These are phyloP conservation scores for Gephyroberyx darwinii DNA, from an alignment of 2,797 vertebrate species.

Conservation along the genomic window DNA sequence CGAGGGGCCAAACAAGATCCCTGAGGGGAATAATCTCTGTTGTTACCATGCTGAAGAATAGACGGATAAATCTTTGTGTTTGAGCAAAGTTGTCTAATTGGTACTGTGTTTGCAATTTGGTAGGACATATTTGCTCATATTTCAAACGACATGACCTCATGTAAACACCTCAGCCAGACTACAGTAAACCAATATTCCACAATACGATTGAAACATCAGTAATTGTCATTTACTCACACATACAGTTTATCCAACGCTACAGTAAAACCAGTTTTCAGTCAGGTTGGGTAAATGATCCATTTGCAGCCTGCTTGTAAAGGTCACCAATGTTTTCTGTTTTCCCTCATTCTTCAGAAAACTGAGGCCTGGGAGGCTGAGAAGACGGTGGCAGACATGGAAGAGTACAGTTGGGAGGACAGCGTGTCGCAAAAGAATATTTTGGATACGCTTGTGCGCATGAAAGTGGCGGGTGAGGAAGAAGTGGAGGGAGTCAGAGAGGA, in stretches of 20 bases:
- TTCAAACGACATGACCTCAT: too few species aligned
- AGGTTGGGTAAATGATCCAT: not conserved
- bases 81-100: not conserved
- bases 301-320: not conserved
- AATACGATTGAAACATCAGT: too few species aligned
- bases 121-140: not conserved
- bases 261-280: not conserved
- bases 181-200: not conserved
- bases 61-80: too few species aligned
- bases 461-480: slow-evolving; percentile 65
- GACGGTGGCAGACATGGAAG: slow-evolving; percentile 90
- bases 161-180: not conserved
- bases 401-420: slow-evolving; percentile 92
- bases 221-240: not conserved
- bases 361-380: slow-evolving; percentile 92
- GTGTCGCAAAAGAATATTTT: slow-evolving; percentile 86
- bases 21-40: not conserved
- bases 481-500: slow-evolving; percentile 74
- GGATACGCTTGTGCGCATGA: slow-evolving; percentile 81
- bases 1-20: not conserved
- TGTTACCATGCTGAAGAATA: not conserved
- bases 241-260: not conserved
- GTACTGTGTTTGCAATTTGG: not conserved
- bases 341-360: slow-evolving; percentile 86
- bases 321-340: slow-evolving; percentile 1